Conservation (phyloP, 2,113 vertebrate species). For the Ochotona curzoniae region DNA sequence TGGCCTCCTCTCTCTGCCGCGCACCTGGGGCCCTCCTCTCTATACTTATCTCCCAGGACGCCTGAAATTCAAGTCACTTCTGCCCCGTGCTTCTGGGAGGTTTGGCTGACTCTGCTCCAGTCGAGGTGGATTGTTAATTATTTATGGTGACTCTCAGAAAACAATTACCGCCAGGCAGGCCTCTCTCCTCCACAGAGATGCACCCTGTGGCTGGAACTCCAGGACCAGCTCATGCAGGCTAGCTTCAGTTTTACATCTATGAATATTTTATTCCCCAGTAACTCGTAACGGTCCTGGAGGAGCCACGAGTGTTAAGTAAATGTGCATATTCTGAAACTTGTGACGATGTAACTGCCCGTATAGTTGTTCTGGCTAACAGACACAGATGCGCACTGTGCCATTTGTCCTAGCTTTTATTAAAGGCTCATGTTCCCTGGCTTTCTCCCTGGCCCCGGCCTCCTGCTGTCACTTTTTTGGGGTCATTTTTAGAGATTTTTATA, state of each 20-base stretch:
- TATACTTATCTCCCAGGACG: neutral
- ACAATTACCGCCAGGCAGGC: slow-evolving; percentile 65
- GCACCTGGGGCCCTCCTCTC: neutral
- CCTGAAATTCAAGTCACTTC: slow-evolving; percentile 14
- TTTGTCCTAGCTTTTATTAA: slow-evolving; percentile 30
- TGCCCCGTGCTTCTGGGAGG: neutral
- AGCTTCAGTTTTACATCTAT: slow-evolving; percentile 68
- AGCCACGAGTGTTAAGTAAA: slow-evolving; percentile 66
- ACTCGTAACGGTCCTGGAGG: slow-evolving; percentile 53
- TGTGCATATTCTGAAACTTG: neutral
- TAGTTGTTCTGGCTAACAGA: slow-evolving; percentile 49
- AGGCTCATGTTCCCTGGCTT: neutral
- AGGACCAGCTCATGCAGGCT: slow-evolving; percentile 77
- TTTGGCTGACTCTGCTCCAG: slow-evolving; percentile 41
- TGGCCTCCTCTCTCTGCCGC: neutral
- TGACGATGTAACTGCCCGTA: slow-evolving; percentile 43
- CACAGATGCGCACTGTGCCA: neutral
- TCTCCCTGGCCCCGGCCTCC: neutral
- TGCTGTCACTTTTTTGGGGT: neutral
- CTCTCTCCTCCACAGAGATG: slow-evolving; percentile 72
- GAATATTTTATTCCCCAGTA: slow-evolving; percentile 70
- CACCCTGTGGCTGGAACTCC: slow-evolving; percentile 53
- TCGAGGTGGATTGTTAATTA: slow-evolving; percentile 78
- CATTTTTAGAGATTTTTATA: too few relatives aligned
- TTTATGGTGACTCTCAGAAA: slow-evolving; percentile 76